These are phyloP conservation scores for Nothocercus julius DNA, from an alignment of 2,113 vertebrate species.

Conservation along the genomic window DNA sequence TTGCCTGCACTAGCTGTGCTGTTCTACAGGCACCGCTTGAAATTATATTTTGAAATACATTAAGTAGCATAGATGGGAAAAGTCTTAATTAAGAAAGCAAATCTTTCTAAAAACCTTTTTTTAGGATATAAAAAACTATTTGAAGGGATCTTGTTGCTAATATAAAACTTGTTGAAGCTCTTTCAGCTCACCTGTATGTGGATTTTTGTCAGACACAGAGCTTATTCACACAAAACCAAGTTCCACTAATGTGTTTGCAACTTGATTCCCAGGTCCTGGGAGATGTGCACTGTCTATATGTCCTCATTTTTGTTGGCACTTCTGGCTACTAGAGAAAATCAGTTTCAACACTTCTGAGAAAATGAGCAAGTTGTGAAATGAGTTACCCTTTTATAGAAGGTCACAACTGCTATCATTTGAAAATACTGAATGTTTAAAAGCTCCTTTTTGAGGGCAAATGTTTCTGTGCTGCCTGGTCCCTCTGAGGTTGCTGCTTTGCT, in stretches of 20 bases:
- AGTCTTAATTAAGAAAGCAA: background rate
- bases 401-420: background rate
- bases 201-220: background rate
- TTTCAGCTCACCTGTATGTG: background rate
- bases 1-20: background rate
- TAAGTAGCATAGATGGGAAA: background rate
- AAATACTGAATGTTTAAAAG: too few species aligned
- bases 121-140: background rate
- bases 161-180: background rate
- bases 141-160: background rate
- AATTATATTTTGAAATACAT: background rate
- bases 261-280: background rate
- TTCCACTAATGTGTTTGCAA: background rate
- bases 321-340: background rate
- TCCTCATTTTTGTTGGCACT: background rate
- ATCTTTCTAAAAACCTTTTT: background rate
- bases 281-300: fast-evolving
- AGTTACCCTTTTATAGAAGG: background rate
- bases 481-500: background rate
- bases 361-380: background rate
- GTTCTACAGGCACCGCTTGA: background rate
- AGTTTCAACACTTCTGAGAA: fast-evolving
- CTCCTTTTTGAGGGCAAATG: background rate
- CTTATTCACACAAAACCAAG: background rate
- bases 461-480: background rate